These are phyloP conservation scores for Eumacrocentrus americanus DNA, from an alignment of 2,888 invertebrate species.

Conservation along the genomic window DNA sequence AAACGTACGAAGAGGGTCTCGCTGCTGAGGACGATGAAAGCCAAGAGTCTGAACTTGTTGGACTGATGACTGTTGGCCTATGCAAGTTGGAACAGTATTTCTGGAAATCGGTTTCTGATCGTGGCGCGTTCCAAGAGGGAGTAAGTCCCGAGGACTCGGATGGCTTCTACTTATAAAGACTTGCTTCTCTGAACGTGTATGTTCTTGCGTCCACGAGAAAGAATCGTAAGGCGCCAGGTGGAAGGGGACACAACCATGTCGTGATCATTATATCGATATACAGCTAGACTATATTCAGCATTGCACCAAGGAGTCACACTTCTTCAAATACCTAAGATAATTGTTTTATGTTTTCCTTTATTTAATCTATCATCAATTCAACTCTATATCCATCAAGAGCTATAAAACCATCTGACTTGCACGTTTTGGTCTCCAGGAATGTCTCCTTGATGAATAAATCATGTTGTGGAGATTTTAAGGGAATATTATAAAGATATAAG, in stretches of 20 bases:
- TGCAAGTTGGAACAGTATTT: slow-evolving; percentile 28
- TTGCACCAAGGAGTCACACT: too few relatives aligned
- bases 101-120: slow-evolving; percentile 54
- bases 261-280: slow-evolving; percentile 49
- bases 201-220: slow-evolving; percentile 46
- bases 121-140: slow-evolving; percentile 60
- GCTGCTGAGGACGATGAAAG: too few relatives aligned
- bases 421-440: neutral
- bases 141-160: slow-evolving; percentile 61
- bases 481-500: neutral
- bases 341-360: neutral
- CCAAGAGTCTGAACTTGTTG: too few relatives aligned
- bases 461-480: neutral
- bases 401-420: neutral
- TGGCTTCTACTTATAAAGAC: slow-evolving; percentile 62
- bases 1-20: too few relatives aligned
- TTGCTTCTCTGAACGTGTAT: slow-evolving; percentile 46
- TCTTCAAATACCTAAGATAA: too few relatives aligned
- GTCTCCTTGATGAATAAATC: neutral
- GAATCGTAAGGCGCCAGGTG: slow-evolving; percentile 44
- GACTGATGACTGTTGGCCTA: too few relatives aligned
- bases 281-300: slow-evolving; percentile 11
- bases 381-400: neutral
- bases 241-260: slow-evolving; percentile 53
- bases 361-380: slow-evolving; percentile 2